Percentiles rank a stretch among this genome's conserved stretches.
These are phyloP conservation scores for Drosophila nannoptera DNA, from an alignment of 1,140 invertebrate genomes.

Conservation along the genomic window DNA sequence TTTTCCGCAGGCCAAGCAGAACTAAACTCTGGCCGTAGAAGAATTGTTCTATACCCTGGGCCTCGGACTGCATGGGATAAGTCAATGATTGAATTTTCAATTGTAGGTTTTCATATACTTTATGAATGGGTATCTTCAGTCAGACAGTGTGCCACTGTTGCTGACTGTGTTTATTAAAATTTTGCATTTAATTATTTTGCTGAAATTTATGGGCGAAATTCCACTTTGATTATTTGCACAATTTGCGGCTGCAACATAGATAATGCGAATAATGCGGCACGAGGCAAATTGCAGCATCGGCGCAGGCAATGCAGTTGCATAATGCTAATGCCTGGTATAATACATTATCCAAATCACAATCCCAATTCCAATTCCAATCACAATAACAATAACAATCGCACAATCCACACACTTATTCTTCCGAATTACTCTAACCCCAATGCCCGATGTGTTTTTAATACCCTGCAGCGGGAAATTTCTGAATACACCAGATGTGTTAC, in stretches of 20 bases:
- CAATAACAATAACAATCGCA: constrained; percentile 2
- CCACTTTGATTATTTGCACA: constrained; percentile 51
- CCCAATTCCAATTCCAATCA: constrained; percentile 8
- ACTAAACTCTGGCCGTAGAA: constrained; percentile 11
- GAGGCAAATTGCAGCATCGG: constrained; percentile 21
- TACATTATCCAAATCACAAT: constrained; percentile 33
- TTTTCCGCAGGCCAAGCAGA: constrained; percentile 33
- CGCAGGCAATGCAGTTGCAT: constrained; percentile 50
- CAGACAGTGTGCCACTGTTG: not conserved
- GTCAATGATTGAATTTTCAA: not conserved
- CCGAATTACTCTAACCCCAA: constrained; percentile 20
- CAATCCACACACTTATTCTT: constrained; percentile 25
- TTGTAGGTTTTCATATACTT: not conserved
- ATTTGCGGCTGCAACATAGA: constrained; percentile 61
- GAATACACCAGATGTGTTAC: too few relatives aligned
- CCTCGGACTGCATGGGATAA: not conserved
- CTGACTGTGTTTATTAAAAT: constrained; percentile 57
- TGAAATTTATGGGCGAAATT: constrained; percentile 43
- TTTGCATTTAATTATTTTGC: constrained; percentile 68
- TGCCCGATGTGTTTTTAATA: not conserved
- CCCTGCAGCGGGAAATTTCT: not conserved
- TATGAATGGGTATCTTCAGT: constrained; percentile 13
- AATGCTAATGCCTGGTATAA: constrained; percentile 19
- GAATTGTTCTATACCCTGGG: constrained; percentile 14
- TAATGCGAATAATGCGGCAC: constrained; percentile 31